Percentiles rank a stretch among this genome's conserved stretches.
These are phyloP conservation scores for Gnatocerus cornutus DNA, from an alignment of 2,888 invertebrate genomes.

Conservation along the genomic window DNA sequence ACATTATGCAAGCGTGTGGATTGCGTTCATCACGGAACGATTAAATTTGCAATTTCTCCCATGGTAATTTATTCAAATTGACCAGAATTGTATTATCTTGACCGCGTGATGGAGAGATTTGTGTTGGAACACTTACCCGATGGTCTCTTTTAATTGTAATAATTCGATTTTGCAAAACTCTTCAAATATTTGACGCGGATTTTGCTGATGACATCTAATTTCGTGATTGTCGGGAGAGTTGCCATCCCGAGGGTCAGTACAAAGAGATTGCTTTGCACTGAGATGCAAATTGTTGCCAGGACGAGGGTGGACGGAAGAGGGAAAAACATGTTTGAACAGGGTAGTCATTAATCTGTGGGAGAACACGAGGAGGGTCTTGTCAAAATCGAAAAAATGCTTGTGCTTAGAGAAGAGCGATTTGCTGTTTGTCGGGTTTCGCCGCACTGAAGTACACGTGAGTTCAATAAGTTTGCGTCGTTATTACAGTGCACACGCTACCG, in stretches of 20 bases:
- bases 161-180: neutral
- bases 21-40: slow-evolving; percentile 41
- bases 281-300: slow-evolving; percentile 18
- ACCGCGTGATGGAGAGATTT: slow-evolving; percentile 21
- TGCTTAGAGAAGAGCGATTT: neutral
- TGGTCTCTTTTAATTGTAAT: slow-evolving; percentile 19
- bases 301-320: neutral
- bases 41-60: slow-evolving; percentile 41
- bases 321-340: slow-evolving; percentile 6
- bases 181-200: neutral
- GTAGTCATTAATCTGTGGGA: slow-evolving; percentile 1
- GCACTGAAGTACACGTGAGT: too few species aligned
- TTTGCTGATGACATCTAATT: slow-evolving; percentile 10
- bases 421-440: neutral
- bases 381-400: neutral
- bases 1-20: slow-evolving; percentile 34
- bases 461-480: too few species aligned
- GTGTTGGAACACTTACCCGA: slow-evolving; percentile 9
- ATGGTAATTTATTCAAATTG: slow-evolving; percentile 44
- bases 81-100: slow-evolving; percentile 31
- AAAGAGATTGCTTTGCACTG: slow-evolving; percentile 13
- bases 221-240: slow-evolving; percentile 1
- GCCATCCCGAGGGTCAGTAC: slow-evolving; percentile 8
- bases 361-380: neutral
- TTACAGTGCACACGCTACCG: too few species aligned